Evolutionary conservation across 2,797 vertebrate species (phyloP).

Genomic region (Syncerus caffer): DNA sequence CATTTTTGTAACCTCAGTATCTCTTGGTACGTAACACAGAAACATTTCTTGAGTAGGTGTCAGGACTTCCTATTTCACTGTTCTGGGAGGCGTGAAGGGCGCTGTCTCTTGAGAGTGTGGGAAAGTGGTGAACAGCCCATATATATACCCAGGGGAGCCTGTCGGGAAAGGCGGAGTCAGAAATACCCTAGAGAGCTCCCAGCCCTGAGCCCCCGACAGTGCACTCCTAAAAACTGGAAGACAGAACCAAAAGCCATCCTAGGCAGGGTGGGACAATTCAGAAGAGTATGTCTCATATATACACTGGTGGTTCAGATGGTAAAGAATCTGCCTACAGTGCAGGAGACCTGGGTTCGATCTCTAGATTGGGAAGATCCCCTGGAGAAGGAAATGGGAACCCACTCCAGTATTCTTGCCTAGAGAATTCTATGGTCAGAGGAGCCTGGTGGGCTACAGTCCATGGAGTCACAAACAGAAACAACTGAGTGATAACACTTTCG

Average conservation of each 20-base stretch:
- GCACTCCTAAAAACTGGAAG: not conserved
- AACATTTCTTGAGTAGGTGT: not conserved
- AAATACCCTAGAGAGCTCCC: not conserved
- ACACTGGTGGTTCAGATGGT: not conserved
- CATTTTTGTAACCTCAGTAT: not conserved
- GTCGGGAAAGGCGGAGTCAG: constrained; percentile 1
- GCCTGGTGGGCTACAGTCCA: not conserved
- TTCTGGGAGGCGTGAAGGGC: not conserved
- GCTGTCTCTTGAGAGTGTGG: not conserved
- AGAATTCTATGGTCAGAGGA: not conserved
- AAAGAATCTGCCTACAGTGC: not conserved
- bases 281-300: not conserved
- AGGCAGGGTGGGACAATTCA: not conserved
- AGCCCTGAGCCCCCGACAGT: not conserved
- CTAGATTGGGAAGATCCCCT: not conserved
- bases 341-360: not conserved
- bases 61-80: not conserved
- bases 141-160: not conserved
- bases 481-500: not conserved
- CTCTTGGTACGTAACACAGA: not conserved
- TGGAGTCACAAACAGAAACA: not conserved
- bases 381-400: not conserved
- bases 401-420: not conserved
- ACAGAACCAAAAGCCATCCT: not conserved
- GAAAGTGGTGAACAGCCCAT: not conserved